Base-by-base conservation (phyloP, 2,797 vertebrate genomes). In the Hypotaenidia okinawae region DNA sequence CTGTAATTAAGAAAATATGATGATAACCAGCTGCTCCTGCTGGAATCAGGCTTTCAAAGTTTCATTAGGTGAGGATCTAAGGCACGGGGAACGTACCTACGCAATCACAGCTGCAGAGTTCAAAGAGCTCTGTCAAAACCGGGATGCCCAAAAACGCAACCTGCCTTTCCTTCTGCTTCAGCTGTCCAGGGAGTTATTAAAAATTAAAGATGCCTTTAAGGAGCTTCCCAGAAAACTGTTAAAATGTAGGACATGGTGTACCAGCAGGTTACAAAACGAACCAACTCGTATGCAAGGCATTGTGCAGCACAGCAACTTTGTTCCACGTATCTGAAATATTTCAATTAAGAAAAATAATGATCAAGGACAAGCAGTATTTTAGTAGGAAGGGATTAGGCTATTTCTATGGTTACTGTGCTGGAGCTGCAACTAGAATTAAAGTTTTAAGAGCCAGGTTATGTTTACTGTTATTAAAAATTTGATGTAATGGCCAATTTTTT, bases 141-240 rank as follows among this genome's bases (percentile, higher is more conserved):
- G 87, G 89, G 81, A 81, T 80, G 84, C 75, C 93, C 87, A 58
- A 59, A 91, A 69, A 28, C 0, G 6, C 64, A 62, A 85, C 92
- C 91, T 91, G 72, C 79, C 84, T 96, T 91, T 69, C 41, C 63
- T 89, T 87, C 90, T 8, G 5, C 62, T 62, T 59, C 86, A 61
- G 74, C 9, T 77, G 93, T 90, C 76, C 91, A 92, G 90, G 75
- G 89, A 89, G 84, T 13, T 75, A 94, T 96, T 91, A 97, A 96
- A 96, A 87, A 96, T 97, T 92, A 62, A 96, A 95, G 87, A 93
- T 69, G 79, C 94, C 94, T 97, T 89, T 55, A 88, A 97, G 92
- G 92, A 96, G 37, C 94, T 95, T 92, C 89, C 91, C 95, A 84
- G 92, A 78, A 92, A 97, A 69, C 41, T 66, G 68, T 57, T 74